Conservation (phyloP, 2,888 invertebrate species). For the Blomia tropicalis region DNA sequence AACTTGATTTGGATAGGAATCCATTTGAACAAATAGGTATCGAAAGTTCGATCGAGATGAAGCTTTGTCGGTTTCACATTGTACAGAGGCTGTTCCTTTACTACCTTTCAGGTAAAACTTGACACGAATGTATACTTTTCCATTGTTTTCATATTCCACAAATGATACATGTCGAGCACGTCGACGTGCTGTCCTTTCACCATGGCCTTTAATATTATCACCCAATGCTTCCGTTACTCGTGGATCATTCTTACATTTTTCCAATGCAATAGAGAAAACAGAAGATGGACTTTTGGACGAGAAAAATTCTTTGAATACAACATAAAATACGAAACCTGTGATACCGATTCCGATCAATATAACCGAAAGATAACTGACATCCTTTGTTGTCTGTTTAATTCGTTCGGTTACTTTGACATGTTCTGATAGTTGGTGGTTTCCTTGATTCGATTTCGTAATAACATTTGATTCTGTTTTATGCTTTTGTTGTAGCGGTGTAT, state of each 20-base stretch:
- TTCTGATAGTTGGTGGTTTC: neutral
- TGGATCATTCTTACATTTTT: conserved; percentile 55
- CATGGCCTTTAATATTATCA: conserved; percentile 71
- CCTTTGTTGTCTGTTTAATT: conserved; percentile 11
- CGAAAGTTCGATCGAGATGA: conserved; percentile 60
- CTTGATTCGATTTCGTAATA: no score
- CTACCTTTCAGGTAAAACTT: conserved; percentile 73
- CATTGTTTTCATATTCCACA: conserved; percentile 54
- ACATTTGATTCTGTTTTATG: no score
- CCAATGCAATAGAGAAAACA: conserved; percentile 60
- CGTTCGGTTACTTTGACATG: conserved; percentile 7
- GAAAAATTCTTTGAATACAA: conserved; percentile 68
- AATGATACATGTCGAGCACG: conserved; percentile 65
- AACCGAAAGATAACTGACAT: conserved; percentile 36
- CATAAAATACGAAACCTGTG: conserved; percentile 62
- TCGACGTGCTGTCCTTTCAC: conserved; percentile 67
- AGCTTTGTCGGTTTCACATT: conserved; percentile 67
- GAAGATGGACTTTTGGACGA: conserved; percentile 71
- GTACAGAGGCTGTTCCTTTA: conserved; percentile 61
- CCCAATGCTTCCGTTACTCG: conserved; percentile 60
- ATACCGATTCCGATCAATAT: conserved; percentile 63
- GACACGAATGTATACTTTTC: conserved; percentile 65
- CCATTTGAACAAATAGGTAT: conserved; percentile 64
- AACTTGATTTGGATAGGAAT: conserved; percentile 55
- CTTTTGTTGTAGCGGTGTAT: no score